phyloP scores from a whole-genome alignment of 2,797 vertebrate genomes.

The Astyanax mexicanus region DNA sequence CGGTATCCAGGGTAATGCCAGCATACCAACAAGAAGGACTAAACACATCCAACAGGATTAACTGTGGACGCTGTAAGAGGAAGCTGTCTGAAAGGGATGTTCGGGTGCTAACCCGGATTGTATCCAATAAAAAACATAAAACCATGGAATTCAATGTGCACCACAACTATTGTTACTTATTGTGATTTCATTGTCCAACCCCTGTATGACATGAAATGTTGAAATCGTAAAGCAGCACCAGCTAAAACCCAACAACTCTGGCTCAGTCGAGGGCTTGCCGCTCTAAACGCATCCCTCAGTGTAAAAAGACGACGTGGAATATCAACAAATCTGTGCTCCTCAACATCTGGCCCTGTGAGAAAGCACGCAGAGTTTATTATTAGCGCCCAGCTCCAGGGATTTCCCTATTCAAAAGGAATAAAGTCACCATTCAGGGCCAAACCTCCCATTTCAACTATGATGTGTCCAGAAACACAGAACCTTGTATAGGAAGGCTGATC shows the following conservation, averaged over 20 bases:
- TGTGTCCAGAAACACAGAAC: conserved; percentile 9
- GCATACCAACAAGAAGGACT: no score
- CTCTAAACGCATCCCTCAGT: conserved; percentile 24
- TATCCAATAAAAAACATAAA: no score
- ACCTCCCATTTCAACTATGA: conserved; percentile 28
- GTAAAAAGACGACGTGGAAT: conserved; percentile 23
- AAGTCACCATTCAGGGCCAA: conserved; percentile 51
- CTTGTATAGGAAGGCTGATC: neutral
- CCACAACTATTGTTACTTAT: no score
- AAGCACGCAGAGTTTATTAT: conserved; percentile 56
- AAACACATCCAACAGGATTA: no score
- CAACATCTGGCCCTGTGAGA: conserved; percentile 59
- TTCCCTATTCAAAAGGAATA: conserved; percentile 50
- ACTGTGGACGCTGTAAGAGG: no score
- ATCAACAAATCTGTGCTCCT: conserved; percentile 46
- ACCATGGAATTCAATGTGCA: no score
- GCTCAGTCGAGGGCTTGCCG: neutral
- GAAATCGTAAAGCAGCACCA: neutral
- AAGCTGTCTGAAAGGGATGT: no score
- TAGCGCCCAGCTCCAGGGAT: conserved; percentile 51
- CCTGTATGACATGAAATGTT: no score
- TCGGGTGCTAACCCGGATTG: no score
- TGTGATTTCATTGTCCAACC: no score
- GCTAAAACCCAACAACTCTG: neutral
- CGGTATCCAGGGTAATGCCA: no score